Base-by-base conservation (phyloP, 2,888 invertebrate genomes). In the Neoitamus cyanurus region DNA sequence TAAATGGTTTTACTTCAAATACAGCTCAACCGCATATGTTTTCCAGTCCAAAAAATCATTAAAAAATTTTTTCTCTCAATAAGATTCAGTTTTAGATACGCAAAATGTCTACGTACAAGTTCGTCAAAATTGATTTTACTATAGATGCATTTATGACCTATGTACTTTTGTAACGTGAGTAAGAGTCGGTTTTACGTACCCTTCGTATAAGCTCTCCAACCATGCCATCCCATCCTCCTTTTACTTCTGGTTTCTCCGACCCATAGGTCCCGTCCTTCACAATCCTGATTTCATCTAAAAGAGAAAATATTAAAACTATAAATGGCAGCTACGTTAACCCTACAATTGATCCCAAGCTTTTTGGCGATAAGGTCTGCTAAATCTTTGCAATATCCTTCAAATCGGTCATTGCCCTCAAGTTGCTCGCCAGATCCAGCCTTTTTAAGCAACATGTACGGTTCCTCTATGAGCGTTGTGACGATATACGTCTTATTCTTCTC, bases 341-440 rank as follows among this genome's bases (percentile, higher is more conserved):
- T 92, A 97, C 97, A 98, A 90, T 95, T 95, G 87, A 97, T 97
- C 84, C 95, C 95, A 86, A 97, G 93, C 89, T 94, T 94, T 88
- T 94, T 94, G 0, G 97, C 93, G 86, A 98, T 94, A 86, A 96
- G 92, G 88, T 97, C 96, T 2, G 97, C 95, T 48, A 98, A 92
- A 90, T 98, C 98, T 89, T 98, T 97, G 92, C 97, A 97, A 90
- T 97, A 98, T 80, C 99, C 98, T 89, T 97, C 95, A 89, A 94
- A 96, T 70, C 94, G 93, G 86, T 97, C 96, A 89, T 97, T 96
- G 83, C 95, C 96, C 69, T 92, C 92, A 58, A 94, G 90, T 82
- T 93, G 92, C 88, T 95, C 94, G 20, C 94, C 94, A 7, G 93
- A 92, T 85, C 94, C 95, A 1, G 94, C 92, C 85, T 93, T 93